Base-by-base conservation (phyloP, 1,140 invertebrate species). In the Polyergus mexicanus region DNA sequence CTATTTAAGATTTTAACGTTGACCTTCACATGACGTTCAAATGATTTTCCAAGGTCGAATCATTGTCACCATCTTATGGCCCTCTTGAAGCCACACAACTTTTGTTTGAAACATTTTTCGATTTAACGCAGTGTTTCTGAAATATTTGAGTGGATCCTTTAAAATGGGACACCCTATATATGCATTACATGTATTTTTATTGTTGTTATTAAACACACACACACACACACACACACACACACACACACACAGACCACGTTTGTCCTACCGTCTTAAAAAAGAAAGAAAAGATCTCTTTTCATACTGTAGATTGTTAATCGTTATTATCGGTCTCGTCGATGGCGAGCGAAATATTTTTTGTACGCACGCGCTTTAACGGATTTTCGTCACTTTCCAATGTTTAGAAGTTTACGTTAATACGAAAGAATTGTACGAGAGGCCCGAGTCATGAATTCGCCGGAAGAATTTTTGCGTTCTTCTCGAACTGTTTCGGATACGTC, bases 191-290 rank as follows among this genome's bases (percentile, higher is more conserved):
- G 63, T 80, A 63, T 83, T 84, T 62, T 11, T 35, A 84, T 16
- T 74, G 84, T 83, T 86, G 87, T 88, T 83, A 88, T 58, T 72
- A 56, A 81, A 86, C 77, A 85, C 54, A 51, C 19, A 85, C 56
- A n/a, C n/a, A 28, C 77, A 85, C 54, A 51, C 19, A 86, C 77
- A 85, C 54, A 51, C 19, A 86, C 77, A 85, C 54, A 51, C 19
- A 86, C 77, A 85, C 54, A 51, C 19, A 85, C 56, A n/a, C n/a
- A 28, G 25, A 69, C 44, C 47, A 35, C 56, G 47, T 81, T 85
- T 51, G 65, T 75, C 60, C 38, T 71, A 60, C 19, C 69, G 22
- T 25, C 44, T 19, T 41, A 0, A 10, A 11, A 44, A 25, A 41
- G 1, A 10, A 44, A 25, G 32, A 58, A 28, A 44, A 13, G 4